phyloP scores from a whole-genome alignment of 2,113 vertebrate species.

The Alces alces region DNA sequence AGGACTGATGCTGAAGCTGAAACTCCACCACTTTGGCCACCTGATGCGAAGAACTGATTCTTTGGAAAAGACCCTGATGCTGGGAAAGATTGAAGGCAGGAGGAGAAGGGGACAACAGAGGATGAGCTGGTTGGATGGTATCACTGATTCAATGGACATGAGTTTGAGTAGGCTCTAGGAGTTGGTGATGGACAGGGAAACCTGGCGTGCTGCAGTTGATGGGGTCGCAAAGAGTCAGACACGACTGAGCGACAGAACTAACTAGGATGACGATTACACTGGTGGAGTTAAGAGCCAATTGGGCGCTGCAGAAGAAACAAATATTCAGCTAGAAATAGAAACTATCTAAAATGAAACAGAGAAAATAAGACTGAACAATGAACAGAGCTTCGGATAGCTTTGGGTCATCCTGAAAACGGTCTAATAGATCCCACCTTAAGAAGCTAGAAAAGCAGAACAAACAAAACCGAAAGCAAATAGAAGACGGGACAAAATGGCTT shows the following conservation, averaged over 20 bases:
- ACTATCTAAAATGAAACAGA: background rate
- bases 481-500: background rate
- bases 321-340: background rate
- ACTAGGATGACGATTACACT: background rate
- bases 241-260: background rate
- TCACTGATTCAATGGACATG: background rate
- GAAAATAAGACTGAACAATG: background rate
- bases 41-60: background rate
- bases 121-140: background rate
- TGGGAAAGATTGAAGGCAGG: background rate
- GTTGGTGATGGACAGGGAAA: background rate
- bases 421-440: accelerated
- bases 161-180: background rate
- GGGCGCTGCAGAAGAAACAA: background rate
- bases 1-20: background rate
- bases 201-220: background rate
- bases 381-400: background rate
- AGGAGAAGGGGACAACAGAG: background rate
- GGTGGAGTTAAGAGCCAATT: no score
- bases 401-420: background rate
- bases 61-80: background rate
- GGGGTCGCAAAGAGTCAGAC: background rate
- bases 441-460: background rate
- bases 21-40: background rate
- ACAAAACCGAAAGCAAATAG: background rate